These are phyloP conservation scores for Gallinago nigripennis DNA, from an alignment of 2,797 vertebrate species.

Conservation along the genomic window DNA sequence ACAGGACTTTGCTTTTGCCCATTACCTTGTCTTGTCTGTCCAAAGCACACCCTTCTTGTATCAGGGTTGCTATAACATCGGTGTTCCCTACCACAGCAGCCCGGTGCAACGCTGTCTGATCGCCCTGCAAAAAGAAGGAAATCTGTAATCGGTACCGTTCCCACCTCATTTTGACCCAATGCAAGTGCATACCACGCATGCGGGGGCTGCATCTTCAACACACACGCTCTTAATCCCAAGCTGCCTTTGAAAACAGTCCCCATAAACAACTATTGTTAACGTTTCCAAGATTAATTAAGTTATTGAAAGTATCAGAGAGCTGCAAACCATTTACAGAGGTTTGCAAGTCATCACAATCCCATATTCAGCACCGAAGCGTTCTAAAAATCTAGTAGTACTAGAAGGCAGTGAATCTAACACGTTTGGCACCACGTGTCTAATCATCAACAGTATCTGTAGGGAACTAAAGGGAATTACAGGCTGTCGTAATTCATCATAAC, in stretches of 20 bases:
- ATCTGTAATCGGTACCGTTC: not conserved
- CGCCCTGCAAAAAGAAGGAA: constrained; percentile 78
- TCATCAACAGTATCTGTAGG: not conserved
- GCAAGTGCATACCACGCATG: not conserved
- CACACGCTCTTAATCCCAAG: not conserved
- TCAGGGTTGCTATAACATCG: constrained; percentile 86
- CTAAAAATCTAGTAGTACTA: not conserved
- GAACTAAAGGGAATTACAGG: not conserved
- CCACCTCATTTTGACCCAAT: not conserved
- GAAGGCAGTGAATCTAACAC: not conserved
- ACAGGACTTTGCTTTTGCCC: not conserved
- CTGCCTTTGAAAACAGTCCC: not conserved
- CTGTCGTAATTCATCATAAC: not conserved
- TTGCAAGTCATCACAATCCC: not conserved
- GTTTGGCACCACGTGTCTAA: not conserved
- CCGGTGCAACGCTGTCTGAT: constrained; percentile 93
- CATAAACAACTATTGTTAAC: not conserved
- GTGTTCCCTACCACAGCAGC: constrained; percentile 91
- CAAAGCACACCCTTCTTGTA: constrained; percentile 92
- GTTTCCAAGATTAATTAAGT: not conserved
- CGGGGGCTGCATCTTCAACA: not conserved
- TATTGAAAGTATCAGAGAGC: not conserved
- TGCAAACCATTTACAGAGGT: not conserved
- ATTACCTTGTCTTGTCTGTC: constrained; percentile 95
- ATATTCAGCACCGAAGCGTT: accelerated